Percentiles rank a stretch among this genome's conserved stretches.
phyloP scores from a whole-genome alignment of 2,888 invertebrate genomes.

The Drosophila kuntzei region DNA sequence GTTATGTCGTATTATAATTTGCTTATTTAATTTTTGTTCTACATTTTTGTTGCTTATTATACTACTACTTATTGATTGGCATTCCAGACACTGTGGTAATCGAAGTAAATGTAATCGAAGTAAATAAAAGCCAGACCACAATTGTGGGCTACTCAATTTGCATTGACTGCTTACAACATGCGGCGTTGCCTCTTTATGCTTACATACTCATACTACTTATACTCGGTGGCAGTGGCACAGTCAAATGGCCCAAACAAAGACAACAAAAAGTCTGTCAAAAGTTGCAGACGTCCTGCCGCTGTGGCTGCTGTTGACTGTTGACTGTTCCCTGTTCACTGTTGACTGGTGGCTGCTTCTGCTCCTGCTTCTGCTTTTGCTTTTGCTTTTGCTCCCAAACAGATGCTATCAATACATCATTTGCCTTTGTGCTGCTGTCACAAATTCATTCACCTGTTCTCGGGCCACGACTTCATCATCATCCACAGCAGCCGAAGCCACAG shows the following conservation, averaged over 20 bases:
- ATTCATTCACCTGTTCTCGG: constrained; percentile 80
- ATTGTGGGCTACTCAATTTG: constrained; percentile 55
- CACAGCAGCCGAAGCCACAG: constrained; percentile 31
- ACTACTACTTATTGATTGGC: neutral
- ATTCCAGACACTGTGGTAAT: neutral
- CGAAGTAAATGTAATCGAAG: constrained; percentile 3
- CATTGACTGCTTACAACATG: constrained; percentile 44
- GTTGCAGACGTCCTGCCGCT: constrained; percentile 74
- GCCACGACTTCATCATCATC: constrained; percentile 71
- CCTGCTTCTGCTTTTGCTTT: constrained; percentile 51
- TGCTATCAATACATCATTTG: constrained; percentile 81
- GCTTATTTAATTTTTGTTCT: no score
- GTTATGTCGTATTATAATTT: neutral
- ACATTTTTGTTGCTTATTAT: neutral
- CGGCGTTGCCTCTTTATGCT: constrained; percentile 16
- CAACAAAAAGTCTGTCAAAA: constrained; percentile 59
- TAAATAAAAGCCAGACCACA: constrained; percentile 36
- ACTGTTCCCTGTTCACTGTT: constrained; percentile 35
- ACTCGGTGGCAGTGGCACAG: constrained; percentile 14
- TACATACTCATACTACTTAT: constrained; percentile 1
- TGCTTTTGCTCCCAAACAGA: constrained; percentile 71
- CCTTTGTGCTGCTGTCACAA: constrained; percentile 75
- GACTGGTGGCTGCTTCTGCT: constrained; percentile 50
- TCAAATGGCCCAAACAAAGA: constrained; percentile 47
- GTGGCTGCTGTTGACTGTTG: constrained; percentile 30